phyloP scores from a whole-genome alignment of 2,113 vertebrate species.

The Alethe castanea region DNA sequence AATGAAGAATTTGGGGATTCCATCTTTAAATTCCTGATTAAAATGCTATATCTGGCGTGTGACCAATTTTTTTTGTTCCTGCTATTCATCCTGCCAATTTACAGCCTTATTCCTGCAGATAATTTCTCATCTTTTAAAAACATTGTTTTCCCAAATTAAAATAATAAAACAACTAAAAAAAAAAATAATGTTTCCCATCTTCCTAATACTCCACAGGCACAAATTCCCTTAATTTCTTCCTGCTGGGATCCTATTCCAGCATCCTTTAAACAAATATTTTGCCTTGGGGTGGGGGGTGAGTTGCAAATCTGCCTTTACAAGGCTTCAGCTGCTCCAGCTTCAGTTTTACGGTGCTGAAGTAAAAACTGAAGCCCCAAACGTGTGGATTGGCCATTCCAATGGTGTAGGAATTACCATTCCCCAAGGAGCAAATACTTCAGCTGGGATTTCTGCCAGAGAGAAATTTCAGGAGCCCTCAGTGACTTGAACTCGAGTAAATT shows the following conservation, averaged over 20 bases:
- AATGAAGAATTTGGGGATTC: neutral
- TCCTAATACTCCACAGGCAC: neutral
- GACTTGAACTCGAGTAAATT: neutral
- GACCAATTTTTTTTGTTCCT: neutral
- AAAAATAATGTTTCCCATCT: neutral
- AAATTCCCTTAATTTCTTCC: neutral
- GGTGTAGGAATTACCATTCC: neutral
- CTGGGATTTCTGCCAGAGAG: neutral
- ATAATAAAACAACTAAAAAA: neutral
- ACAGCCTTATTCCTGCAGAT: neutral
- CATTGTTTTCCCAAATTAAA: neutral
- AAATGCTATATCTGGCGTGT: neutral
- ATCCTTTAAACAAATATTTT: slow-evolving; percentile 21
- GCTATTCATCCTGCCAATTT: neutral
- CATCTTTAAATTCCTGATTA: neutral
- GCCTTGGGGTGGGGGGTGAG: neutral
- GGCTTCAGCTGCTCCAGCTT: neutral
- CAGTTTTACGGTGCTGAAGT: neutral
- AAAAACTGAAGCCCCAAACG: neutral
- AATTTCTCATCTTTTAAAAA: accelerated
- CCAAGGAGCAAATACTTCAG: neutral
- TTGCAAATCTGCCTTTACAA: slow-evolving; percentile 15
- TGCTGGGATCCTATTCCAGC: neutral
- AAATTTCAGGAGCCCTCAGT: neutral
- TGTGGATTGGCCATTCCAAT: neutral